Evolutionary conservation across 2,888 invertebrate genomes (phyloP).

Genomic region (Eudemis profundana): DNA sequence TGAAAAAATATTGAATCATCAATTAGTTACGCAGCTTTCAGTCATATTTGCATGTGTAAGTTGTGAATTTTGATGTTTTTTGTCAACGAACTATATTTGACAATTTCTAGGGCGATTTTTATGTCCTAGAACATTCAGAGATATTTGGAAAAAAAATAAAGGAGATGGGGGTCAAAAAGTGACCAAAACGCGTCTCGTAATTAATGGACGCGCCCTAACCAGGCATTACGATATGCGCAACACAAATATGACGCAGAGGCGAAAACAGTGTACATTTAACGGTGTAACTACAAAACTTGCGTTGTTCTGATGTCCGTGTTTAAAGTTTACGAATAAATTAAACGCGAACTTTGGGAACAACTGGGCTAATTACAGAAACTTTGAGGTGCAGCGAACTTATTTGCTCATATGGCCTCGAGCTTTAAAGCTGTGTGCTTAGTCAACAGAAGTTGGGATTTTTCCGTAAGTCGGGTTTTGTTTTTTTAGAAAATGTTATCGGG

Average conservation of each 20-base stretch:
- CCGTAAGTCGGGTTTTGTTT: slow-evolving; percentile 1
- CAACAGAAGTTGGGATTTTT: slow-evolving; percentile 20
- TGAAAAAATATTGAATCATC: too few relatives aligned
- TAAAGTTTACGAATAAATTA: slow-evolving; percentile 43
- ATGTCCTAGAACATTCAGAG: too few relatives aligned
- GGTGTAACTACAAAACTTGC: slow-evolving; percentile 30
- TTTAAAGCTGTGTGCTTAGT: slow-evolving; percentile 22
- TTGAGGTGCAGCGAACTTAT: slow-evolving; percentile 42
- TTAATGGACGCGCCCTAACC: too few relatives aligned
- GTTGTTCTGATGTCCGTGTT: slow-evolving; percentile 19
- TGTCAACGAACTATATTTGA: too few relatives aligned
- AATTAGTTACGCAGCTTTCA: too few relatives aligned
- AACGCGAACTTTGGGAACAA: slow-evolving; percentile 37
- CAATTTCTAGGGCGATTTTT: too few relatives aligned
- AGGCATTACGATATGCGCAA: slow-evolving; percentile 5
- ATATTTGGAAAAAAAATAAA: too few relatives aligned
- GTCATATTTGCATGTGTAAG: too few relatives aligned
- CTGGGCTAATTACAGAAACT: slow-evolving; percentile 40
- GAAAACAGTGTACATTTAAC: slow-evolving; percentile 11
- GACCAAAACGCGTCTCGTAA: too few relatives aligned
- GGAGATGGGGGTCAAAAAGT: too few relatives aligned
- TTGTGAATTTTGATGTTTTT: too few relatives aligned
- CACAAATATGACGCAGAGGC: slow-evolving; percentile 10
- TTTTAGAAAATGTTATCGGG: slow-evolving; percentile 11
- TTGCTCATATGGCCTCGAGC: slow-evolving; percentile 24